Percentiles rank a stretch among this genome's conserved stretches.
Conservation (phyloP, 2,888 invertebrate species). For the Cryptops parisi region DNA sequence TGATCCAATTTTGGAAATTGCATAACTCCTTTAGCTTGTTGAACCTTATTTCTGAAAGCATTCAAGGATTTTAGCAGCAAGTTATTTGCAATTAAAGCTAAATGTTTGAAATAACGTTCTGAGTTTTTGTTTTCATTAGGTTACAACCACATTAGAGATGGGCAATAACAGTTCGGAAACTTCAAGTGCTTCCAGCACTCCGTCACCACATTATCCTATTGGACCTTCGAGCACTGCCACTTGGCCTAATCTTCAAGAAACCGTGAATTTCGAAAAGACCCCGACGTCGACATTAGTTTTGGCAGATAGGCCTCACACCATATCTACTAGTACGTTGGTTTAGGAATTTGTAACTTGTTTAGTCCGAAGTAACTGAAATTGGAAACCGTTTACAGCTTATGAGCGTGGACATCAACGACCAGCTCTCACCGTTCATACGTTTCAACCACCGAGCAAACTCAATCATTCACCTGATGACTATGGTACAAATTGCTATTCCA, state of each 20-base stretch:
- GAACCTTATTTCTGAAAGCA: no score
- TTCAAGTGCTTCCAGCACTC: constrained; percentile 36
- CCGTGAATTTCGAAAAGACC: constrained; percentile 55
- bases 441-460: constrained; percentile 53
- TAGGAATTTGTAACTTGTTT: not conserved
- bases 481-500: not conserved
- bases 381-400: constrained; percentile 47
- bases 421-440: constrained; percentile 72
- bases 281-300: constrained; percentile 48
- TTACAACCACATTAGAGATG: constrained; percentile 14
- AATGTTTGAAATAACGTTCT: not conserved
- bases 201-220: constrained; percentile 26
- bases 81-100: not conserved
- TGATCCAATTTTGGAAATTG: no score
- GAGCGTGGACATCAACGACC: constrained; percentile 72
- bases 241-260: constrained; percentile 65
- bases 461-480: not conserved
- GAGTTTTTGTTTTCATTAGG: constrained; percentile 7
- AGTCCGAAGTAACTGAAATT: no score
- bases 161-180: constrained; percentile 24
- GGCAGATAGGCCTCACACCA: constrained; percentile 79
- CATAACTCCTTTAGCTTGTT: no score
- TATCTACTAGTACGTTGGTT: constrained; percentile 54
- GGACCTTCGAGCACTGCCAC: constrained; percentile 45
- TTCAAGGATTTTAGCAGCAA: no score